These are phyloP conservation scores for Empidonax traillii DNA, from an alignment of 2,113 vertebrate species.

Conservation along the genomic window DNA sequence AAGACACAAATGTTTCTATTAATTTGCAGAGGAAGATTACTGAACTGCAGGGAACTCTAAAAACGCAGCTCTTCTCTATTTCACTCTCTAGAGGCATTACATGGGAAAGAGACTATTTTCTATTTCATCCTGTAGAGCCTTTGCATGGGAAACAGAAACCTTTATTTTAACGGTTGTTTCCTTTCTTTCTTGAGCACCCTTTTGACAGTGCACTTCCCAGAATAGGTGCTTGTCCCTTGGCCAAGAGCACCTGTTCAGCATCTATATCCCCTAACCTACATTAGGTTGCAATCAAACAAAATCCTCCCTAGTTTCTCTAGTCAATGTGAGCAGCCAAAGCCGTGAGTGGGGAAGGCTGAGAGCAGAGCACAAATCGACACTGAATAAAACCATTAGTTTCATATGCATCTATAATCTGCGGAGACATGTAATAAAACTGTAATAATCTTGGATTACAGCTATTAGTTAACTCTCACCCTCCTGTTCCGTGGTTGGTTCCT, in stretches of 20 bases:
- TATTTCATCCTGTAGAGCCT: not conserved
- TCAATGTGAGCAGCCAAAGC: not conserved
- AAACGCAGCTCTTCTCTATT: not conserved
- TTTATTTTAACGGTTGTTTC: not conserved
- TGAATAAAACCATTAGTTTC: not conserved
- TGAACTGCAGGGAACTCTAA: not conserved
- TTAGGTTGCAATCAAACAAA: not conserved
- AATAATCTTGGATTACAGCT: not conserved
- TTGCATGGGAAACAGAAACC: not conserved
- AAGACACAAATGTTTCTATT: not conserved
- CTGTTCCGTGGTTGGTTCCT: not conserved
- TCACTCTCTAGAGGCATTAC: not conserved
- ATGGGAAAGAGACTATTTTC: not conserved
- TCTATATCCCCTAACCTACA: not conserved
- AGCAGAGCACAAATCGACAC: not conserved
- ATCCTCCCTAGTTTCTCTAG: not conserved
- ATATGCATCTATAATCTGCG: not conserved
- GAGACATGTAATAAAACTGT: not conserved
- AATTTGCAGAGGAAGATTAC: not conserved
- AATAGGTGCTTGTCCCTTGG: not conserved
- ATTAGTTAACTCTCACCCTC: not conserved
- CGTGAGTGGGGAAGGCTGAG: not conserved
- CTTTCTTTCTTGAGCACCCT: not conserved
- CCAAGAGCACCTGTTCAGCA: not conserved
- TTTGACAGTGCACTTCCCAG: not conserved